Evolutionary conservation across 2,888 invertebrate genomes (phyloP).

Genomic region (Mythimna pallens): DNA sequence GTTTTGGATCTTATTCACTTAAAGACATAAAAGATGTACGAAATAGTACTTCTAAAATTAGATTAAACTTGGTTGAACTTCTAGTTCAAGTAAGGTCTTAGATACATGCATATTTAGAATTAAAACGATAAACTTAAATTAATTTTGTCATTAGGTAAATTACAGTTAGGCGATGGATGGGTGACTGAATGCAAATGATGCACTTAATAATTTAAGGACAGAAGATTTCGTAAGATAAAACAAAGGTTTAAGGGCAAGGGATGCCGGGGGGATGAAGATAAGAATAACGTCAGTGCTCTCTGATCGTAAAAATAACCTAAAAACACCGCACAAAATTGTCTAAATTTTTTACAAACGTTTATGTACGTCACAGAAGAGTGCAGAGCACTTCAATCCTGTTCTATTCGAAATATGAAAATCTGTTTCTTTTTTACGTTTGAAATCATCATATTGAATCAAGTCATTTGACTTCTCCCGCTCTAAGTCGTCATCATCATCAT

Average conservation of each 20-base stretch:
- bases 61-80: neutral
- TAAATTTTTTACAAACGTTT: neutral
- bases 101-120: neutral
- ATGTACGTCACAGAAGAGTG: no score
- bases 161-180: neutral
- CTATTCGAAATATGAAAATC: neutral
- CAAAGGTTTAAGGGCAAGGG: no score
- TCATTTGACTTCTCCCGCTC: no score
- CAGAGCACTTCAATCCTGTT: neutral
- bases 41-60: neutral
- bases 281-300: neutral
- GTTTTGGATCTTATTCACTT: constrained; percentile 25
- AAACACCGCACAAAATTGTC: neutral
- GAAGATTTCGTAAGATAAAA: neutral
- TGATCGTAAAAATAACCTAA: neutral
- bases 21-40: constrained; percentile 5
- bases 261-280: neutral
- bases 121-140: neutral
- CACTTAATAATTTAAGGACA: neutral
- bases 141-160: neutral
- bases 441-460: no score
- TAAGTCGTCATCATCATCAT: no score
- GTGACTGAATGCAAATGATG: neutral
- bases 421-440: no score
- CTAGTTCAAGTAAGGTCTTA: neutral